Percentiles rank a stretch among this genome's conserved stretches.
phyloP scores from a whole-genome alignment of 2,113 vertebrate species.

The Callorhinus ursinus region DNA sequence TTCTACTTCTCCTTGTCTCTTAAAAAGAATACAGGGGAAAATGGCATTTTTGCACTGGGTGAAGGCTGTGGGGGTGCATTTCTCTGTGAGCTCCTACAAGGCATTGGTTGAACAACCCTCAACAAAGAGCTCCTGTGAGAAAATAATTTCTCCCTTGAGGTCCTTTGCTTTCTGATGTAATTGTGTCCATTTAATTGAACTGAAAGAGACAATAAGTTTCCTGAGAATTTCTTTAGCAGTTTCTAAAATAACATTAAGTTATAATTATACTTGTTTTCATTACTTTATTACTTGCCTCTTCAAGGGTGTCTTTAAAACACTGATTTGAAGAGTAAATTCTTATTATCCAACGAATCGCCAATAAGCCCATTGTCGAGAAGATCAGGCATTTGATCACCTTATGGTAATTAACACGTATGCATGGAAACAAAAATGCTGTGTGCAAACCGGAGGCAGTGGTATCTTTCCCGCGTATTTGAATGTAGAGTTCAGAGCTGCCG shows the following conservation, averaged over 20 bases:
- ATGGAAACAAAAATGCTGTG: not conserved
- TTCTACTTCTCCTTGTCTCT: not conserved
- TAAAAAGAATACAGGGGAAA: not conserved
- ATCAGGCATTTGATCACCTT: not conserved
- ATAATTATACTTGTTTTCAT: constrained; percentile 28
- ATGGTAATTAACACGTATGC: too few species aligned
- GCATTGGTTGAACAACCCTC: not conserved
- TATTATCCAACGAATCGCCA: not conserved
- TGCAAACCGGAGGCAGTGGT: not conserved
- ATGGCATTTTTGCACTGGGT: too few species aligned
- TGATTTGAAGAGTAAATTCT: not conserved
- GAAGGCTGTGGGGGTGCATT: not conserved
- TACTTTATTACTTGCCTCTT: not conserved
- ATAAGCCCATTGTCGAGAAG: not conserved
- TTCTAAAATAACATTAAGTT: constrained; percentile 47
- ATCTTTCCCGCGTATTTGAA: fast-evolving
- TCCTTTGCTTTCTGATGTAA: not conserved
- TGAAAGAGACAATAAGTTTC: not conserved
- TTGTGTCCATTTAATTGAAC: constrained; percentile 50
- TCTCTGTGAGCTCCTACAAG: not conserved
- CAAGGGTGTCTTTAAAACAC: not conserved
- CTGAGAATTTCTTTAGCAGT: not conserved
- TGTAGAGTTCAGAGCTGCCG: not conserved
- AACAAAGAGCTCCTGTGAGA: not conserved
- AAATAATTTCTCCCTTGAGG: not conserved